Evolutionary conservation across 2,113 vertebrate species (phyloP).

Genomic region (Myiozetetes cayanensis): DNA sequence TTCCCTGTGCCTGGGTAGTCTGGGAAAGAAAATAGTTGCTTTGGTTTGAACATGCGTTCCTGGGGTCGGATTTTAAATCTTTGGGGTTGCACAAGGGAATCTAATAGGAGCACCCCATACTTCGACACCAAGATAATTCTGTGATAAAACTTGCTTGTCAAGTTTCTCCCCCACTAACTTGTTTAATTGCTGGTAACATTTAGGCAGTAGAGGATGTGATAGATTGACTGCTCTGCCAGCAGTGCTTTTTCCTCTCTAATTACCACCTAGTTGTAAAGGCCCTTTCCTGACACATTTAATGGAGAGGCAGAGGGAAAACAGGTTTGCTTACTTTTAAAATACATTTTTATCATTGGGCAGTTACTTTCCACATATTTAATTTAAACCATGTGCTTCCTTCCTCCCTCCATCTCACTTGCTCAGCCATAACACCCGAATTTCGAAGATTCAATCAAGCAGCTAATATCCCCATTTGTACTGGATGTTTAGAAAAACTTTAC

Average conservation of each 20-base stretch:
- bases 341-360: constrained; percentile 36
- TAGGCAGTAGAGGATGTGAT: constrained; percentile 18
- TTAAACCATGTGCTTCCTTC: constrained; percentile 13
- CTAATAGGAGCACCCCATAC: not conserved
- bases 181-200: constrained; percentile 35
- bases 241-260: constrained; percentile 52
- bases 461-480: not conserved
- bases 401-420: not conserved
- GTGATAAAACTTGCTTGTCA: constrained; percentile 36
- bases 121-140: not conserved
- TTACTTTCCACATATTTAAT: constrained; percentile 24
- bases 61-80: not conserved
- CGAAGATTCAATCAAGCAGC: not conserved
- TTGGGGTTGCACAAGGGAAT: not conserved
- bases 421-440: not conserved
- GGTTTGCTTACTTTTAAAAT: constrained; percentile 49
- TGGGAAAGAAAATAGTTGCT: not conserved
- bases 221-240: constrained; percentile 28
- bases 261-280: constrained; percentile 48
- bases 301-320: constrained; percentile 32
- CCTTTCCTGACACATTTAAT: constrained; percentile 53
- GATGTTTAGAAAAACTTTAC: constrained; percentile 24
- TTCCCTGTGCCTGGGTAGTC: not conserved
- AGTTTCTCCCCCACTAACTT: constrained; percentile 14
- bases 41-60: not conserved